These are phyloP conservation scores for Campylorhamphus procurvoides DNA, from an alignment of 2,113 vertebrate species.

Conservation along the genomic window DNA sequence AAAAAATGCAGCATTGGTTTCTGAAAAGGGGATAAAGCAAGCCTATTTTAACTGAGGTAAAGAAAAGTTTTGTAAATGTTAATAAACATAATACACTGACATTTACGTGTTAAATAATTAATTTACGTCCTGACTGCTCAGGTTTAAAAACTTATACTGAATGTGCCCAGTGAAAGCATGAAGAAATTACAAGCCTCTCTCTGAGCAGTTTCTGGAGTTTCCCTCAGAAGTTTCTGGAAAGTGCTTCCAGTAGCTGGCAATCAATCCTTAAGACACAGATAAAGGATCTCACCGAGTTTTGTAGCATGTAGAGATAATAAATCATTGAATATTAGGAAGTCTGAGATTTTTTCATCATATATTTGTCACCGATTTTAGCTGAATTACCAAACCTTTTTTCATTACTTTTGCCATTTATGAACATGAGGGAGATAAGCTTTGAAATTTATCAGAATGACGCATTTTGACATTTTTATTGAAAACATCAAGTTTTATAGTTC, in stretches of 20 bases:
- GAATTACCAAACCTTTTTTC: background rate
- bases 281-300: background rate
- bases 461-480: constrained; percentile 22
- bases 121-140: background rate
- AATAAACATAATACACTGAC: background rate
- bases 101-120: constrained; percentile 2
- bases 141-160: background rate
- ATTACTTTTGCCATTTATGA: background rate
- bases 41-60: background rate
- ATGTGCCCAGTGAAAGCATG: background rate
- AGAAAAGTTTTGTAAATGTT: background rate
- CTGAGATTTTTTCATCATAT: background rate
- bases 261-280: background rate
- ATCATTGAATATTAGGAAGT: background rate
- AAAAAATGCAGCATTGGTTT: background rate
- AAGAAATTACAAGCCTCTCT: background rate
- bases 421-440: background rate
- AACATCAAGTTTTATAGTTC: constrained; percentile 1
- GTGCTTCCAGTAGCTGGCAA: background rate
- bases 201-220: background rate
- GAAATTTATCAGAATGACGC: background rate
- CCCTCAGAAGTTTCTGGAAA: background rate
- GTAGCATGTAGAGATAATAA: constrained; percentile 8
- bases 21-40: background rate
- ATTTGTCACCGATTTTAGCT: background rate